Conservation (phyloP, 53 echinoderm and acorn worm species). For the Echinarachnius parma region DNA sequence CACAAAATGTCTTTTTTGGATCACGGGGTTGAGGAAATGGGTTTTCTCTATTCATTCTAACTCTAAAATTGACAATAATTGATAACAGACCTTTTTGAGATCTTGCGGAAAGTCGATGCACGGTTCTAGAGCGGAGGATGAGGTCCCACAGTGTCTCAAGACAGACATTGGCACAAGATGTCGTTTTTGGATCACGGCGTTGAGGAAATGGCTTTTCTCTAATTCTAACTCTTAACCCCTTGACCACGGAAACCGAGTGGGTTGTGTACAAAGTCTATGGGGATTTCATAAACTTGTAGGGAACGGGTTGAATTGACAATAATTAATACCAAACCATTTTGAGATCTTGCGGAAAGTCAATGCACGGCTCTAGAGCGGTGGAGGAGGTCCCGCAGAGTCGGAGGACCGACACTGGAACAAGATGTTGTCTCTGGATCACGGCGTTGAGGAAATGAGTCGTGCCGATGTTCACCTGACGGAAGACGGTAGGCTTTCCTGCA, state of each 20-base stretch:
- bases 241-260: too few species aligned
- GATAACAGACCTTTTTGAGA: too few species aligned
- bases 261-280: too few species aligned
- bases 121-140: slow-evolving; percentile 66
- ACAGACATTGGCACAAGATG: slow-evolving; percentile 70
- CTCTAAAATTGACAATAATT: too few species aligned
- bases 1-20: slow-evolving; percentile 66
- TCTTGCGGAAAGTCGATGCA: slow-evolving; percentile 83
- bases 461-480: slow-evolving; percentile 78
- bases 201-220: too few species aligned
- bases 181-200: too few species aligned
- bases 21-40: slow-evolving; percentile 83
- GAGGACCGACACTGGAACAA: slow-evolving; percentile 76
- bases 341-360: slow-evolving; percentile 78
- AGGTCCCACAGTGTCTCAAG: slow-evolving; percentile 82
- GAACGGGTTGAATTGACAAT: too few species aligned
- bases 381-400: slow-evolving; percentile 88
- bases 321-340: too few species aligned
- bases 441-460: slow-evolving; percentile 95
- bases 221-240: too few species aligned
- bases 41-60: too few species aligned
- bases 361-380: slow-evolving; percentile 64
- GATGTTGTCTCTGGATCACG: slow-evolving; percentile 67
- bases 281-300: too few species aligned
- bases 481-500: slow-evolving; percentile 32